Conservation (phyloP, 2,797 vertebrate species). For the Carcharodon carcharias region DNA sequence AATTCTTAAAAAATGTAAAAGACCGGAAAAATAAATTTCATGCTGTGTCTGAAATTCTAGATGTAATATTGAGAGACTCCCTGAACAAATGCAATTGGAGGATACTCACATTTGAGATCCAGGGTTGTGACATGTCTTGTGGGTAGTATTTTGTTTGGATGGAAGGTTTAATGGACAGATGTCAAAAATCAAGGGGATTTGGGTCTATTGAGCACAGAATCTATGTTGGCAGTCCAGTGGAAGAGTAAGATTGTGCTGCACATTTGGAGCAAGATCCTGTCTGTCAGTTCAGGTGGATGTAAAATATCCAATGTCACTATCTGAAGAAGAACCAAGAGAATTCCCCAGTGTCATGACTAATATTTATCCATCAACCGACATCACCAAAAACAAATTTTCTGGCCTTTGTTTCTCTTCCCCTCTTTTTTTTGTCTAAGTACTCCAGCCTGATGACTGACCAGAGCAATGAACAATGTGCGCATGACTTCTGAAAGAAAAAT, state of each 20-base stretch:
- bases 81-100: neutral
- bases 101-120: neutral
- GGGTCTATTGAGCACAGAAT: neutral
- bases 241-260: neutral
- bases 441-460: neutral
- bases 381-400: neutral
- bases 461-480: neutral
- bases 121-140: neutral
- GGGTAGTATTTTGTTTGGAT: neutral
- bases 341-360: neutral
- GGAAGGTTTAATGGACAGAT: neutral
- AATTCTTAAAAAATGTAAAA: neutral
- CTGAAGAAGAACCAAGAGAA: neutral
- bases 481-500: neutral
- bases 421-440: neutral
- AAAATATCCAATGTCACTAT: neutral
- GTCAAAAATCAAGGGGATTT: neutral
- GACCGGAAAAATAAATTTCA: too few species aligned
- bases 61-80: neutral
- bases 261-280: neutral
- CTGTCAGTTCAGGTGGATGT: neutral
- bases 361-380: neutral
- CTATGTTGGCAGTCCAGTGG: neutral
- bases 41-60: too few species aligned
- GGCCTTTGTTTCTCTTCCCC: neutral